Conservation (phyloP, 2,888 invertebrate species). For the Meiosimyza platycephala region DNA sequence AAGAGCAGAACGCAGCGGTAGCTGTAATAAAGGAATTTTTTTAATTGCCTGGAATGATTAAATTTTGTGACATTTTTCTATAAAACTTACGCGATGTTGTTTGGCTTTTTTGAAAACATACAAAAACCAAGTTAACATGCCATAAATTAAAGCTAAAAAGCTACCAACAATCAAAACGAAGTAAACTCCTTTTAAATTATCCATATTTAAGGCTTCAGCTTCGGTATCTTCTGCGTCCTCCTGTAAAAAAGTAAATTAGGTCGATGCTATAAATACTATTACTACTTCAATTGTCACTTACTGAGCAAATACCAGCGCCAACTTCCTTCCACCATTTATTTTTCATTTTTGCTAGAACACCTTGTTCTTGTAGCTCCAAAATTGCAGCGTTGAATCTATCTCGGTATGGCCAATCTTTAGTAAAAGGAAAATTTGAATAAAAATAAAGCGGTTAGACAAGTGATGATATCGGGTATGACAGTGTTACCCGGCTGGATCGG, state of each 20-base stretch:
- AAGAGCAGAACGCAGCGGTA: constrained; percentile 75
- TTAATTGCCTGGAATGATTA: neutral
- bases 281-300: constrained; percentile 13
- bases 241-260: constrained; percentile 37
- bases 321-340: constrained; percentile 92
- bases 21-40: constrained; percentile 65
- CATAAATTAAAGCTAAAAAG: constrained; percentile 58
- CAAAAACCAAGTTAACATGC: constrained; percentile 59
- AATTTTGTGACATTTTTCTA: neutral
- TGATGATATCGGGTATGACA: too few species aligned
- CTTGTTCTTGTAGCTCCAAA: constrained; percentile 85
- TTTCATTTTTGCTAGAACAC: constrained; percentile 80
- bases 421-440: neutral
- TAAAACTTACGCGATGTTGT: constrained; percentile 56
- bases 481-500: too few species aligned
- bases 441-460: too few species aligned
- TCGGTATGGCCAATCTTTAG: constrained; percentile 71
- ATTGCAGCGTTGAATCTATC: constrained; percentile 83
- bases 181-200: constrained; percentile 75
- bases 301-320: constrained; percentile 72
- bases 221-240: constrained; percentile 59
- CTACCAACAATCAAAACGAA: constrained; percentile 71
- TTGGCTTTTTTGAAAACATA: constrained; percentile 59
- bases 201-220: constrained; percentile 70
- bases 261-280: neutral